phyloP scores from a whole-genome alignment of 1,140 invertebrate genomes.

The Ceratosolen solmsi region DNA sequence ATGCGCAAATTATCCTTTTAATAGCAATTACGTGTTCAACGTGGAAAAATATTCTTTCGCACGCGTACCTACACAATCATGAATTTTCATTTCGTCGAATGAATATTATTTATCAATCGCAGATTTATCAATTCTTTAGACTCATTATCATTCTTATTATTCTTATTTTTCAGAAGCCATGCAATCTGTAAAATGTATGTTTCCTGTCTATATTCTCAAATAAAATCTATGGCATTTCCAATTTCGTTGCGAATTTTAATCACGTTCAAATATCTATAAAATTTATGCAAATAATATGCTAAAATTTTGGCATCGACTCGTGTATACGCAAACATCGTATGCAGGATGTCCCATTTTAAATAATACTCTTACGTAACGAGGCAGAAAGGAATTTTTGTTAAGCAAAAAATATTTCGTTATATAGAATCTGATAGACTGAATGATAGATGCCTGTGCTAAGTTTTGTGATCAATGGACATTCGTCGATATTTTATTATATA shows the following conservation, averaged over 20 bases:
- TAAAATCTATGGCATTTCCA: background rate
- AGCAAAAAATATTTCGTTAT: background rate
- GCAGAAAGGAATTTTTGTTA: background rate
- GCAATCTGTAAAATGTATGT: background rate
- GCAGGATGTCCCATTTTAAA: background rate
- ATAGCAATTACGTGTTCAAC: no score
- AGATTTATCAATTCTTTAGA: no score
- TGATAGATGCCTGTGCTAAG: background rate
- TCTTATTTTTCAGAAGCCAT: no score
- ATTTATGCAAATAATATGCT: constrained; percentile 16
- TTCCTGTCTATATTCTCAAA: background rate
- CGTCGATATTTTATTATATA: background rate
- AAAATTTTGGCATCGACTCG: constrained; percentile 15
- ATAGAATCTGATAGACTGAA: background rate
- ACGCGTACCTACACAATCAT: no score
- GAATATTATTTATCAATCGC: no score
- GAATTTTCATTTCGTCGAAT: no score
- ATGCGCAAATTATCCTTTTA: no score
- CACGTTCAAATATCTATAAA: background rate
- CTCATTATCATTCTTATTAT: no score
- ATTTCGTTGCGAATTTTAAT: background rate
- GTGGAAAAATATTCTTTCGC: no score
- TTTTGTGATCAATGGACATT: background rate
- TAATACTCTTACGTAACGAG: background rate
- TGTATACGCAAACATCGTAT: background rate